Evolutionary conservation across 2,888 invertebrate genomes (phyloP), one percentile per base, ranked within the genome.

Genomic region (Auanema freiburgensis): DNA sequence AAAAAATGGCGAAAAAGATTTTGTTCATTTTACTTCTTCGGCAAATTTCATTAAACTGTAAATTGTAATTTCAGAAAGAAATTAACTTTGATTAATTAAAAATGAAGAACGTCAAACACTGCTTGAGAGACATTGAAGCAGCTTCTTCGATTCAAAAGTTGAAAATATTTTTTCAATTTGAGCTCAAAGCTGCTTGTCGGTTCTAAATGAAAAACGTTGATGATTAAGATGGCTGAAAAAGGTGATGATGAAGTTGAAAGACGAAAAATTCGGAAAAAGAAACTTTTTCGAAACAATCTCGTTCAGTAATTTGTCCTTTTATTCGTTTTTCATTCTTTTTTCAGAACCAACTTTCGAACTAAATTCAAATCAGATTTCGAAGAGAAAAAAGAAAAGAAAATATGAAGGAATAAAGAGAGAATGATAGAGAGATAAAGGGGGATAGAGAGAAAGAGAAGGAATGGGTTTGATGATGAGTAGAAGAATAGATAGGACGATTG

Each of bases 111-210:
- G 59, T 64, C 59, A 64, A 59, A 57, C 57, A 51, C 53, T 52
- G 59, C 52, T 41, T 23, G 56, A 46, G 49, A 63, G 23, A 50
- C 57, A 21, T 64, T 44, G 59, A 56, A 5, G 33, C 33, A 3
- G 33, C 8, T 33, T 33, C 33, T 33, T 33, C 33, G 8, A 33
- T 33, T 33, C 33, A 33, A 33, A 33, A 33, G 33, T 33, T 5
- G 33, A 33, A 33, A 58, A 58, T 60, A 57, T 57, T 59, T 65
- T 65, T 65, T 60, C 60, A 60, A 59, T 55, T 65, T 57, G 56
- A 53, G 65, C 67, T 61, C 50, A 33, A 33, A 33, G 33, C 33
- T 33, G 3, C 33, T 33, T 33, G 33, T 33, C 4, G 58, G 63
- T 67, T 63, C 60, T 63, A 67, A 61, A 67, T 63, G 67, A 67